These are phyloP conservation scores for Nothocercus nigrocapillus DNA, from an alignment of 2,113 vertebrate genomes.

Conservation along the genomic window DNA sequence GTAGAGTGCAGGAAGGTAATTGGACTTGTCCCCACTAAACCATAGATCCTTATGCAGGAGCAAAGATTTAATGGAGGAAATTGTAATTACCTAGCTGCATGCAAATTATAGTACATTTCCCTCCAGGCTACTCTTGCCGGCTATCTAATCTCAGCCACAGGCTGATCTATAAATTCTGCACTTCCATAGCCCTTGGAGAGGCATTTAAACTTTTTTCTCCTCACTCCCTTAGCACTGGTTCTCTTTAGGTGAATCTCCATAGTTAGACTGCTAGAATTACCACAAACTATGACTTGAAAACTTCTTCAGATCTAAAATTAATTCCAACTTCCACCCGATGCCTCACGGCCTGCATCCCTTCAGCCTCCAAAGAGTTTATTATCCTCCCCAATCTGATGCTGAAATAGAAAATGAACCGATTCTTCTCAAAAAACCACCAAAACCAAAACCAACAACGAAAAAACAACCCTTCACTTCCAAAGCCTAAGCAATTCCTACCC, in stretches of 20 bases:
- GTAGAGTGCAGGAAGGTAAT: constrained; percentile 4
- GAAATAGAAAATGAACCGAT: neutral
- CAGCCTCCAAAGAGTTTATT: constrained; percentile 4
- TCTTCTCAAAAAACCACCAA: neutral
- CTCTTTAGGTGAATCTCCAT: neutral
- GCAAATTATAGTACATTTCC: constrained; percentile 43
- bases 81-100: constrained; percentile 59
- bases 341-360: neutral
- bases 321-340: constrained; percentile 12
- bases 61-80: constrained; percentile 31
- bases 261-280: neutral
- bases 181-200: neutral
- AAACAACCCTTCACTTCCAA: neutral
- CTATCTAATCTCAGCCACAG: constrained; percentile 48
- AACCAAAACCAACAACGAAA: no score
- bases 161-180: constrained; percentile 20
- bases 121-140: constrained; percentile 11
- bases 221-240: neutral
- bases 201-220: neutral
- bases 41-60: constrained; percentile 30
- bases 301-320: constrained; percentile 17
- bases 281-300: neutral
- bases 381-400: neutral
- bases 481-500: neutral
- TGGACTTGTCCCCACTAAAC: neutral